Evolutionary conservation across 1,140 invertebrate genomes (phyloP).

Genomic region (Bombus vancouverensis): DNA sequence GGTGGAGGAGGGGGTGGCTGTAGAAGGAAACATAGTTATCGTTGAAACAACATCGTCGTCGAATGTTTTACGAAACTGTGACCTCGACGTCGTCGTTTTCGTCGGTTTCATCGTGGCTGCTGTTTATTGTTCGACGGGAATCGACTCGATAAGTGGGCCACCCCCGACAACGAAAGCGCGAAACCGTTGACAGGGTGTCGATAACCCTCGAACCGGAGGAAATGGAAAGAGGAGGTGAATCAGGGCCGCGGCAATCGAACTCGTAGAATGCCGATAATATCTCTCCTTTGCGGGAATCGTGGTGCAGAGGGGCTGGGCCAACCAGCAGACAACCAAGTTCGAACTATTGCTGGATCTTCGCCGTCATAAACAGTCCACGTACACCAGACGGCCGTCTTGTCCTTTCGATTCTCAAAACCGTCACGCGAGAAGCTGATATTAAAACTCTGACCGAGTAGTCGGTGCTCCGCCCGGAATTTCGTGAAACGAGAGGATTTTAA

Average conservation of each 20-base stretch:
- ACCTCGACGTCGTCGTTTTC: constrained; percentile 3
- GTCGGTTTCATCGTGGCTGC: neutral
- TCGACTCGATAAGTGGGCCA: constrained; percentile 68
- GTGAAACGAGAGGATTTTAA: constrained; percentile 45
- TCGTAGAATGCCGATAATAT: constrained; percentile 67
- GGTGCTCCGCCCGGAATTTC: constrained; percentile 21
- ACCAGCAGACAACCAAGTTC: constrained; percentile 19
- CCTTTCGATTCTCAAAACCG: constrained; percentile 57
- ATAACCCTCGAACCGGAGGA: constrained; percentile 61
- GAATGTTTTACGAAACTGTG: constrained; percentile 5
- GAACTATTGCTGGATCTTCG: constrained; percentile 37
- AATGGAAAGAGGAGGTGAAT: constrained; percentile 54
- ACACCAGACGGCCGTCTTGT: neutral
- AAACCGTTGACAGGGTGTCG: constrained; percentile 70
- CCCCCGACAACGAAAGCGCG: constrained; percentile 51
- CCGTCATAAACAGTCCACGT: constrained; percentile 56
- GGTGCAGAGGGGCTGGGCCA: neutral
- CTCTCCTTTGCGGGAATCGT: constrained; percentile 47
- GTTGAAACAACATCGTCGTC: neutral
- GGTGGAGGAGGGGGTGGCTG: neutral
- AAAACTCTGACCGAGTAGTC: constrained; percentile 33
- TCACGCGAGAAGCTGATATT: constrained; percentile 57
- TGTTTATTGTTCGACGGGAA: constrained; percentile 67
- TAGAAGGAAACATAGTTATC: constrained; percentile 20
- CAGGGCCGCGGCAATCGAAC: constrained; percentile 51